A percentile compares a stretch with the other conserved stretches of the same genome.
These are phyloP conservation scores for Sphenodon punctatus DNA, from an alignment of 2,797 vertebrate species.

Conservation along the genomic window DNA sequence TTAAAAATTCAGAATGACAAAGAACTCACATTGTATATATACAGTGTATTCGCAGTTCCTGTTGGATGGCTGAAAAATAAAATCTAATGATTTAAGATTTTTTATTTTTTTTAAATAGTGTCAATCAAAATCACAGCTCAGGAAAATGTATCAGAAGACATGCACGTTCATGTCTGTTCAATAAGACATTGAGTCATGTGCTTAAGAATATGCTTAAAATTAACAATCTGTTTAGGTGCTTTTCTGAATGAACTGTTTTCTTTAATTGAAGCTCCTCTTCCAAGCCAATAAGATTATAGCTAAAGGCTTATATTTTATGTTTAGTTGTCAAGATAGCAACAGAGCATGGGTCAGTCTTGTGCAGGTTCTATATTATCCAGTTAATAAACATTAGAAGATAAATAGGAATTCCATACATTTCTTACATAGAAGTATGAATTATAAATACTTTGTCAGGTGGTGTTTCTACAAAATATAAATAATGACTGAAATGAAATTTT, in stretches of 20 bases:
- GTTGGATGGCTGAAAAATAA: not conserved
- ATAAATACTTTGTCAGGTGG: constrained; percentile 72
- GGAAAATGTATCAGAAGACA: constrained; percentile 10
- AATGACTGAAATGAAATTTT: constrained; percentile 68
- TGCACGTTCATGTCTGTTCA: not conserved
- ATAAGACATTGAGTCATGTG: not conserved
- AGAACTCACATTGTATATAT: constrained; percentile 11
- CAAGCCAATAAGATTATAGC: not conserved
- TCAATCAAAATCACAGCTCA: not conserved
- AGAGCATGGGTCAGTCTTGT: constrained; percentile 14
- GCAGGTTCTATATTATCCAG: constrained; percentile 35
- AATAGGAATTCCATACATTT: constrained; percentile 62
- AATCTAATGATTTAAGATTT: constrained; percentile 12
- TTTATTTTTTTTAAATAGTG: no score
- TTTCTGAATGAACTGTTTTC: not conserved
- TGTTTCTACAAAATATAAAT: constrained; percentile 74
- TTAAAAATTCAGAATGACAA: constrained; percentile 11
- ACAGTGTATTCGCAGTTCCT: constrained; percentile 16
- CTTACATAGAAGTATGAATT: constrained; percentile 49
- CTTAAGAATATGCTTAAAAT: not conserved
- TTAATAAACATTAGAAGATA: constrained; percentile 55
- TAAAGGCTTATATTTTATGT: not conserved
- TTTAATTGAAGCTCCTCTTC: not conserved
- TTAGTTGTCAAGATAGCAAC: not conserved
- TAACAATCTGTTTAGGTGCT: not conserved